Evolutionary conservation across 2,113 vertebrate genomes (phyloP).

Genomic region (Panurus biarmicus): DNA sequence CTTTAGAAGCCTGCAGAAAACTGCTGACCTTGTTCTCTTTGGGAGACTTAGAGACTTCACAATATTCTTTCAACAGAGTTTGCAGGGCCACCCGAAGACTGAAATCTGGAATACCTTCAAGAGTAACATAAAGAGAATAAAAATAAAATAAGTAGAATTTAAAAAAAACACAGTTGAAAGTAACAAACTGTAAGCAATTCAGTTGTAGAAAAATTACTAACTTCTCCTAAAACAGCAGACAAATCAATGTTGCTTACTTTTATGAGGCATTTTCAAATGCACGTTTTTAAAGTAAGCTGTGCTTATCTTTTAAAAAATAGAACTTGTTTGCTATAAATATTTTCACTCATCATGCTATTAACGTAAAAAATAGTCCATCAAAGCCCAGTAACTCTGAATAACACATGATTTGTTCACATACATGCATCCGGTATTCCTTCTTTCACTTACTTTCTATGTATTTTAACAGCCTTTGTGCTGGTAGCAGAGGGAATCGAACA

Average conservation of each 20-base stretch:
- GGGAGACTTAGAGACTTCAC: conserved; percentile 86
- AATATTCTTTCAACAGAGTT: conserved; percentile 95
- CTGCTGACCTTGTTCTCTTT: conserved; percentile 90
- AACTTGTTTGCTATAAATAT: not conserved
- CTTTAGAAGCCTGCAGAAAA: conserved; percentile 85
- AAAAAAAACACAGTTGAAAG: not conserved
- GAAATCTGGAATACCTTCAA: conserved; percentile 87
- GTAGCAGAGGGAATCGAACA: conserved; percentile 88
- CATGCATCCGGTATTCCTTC: not conserved
- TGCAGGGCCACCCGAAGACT: conserved; percentile 95
- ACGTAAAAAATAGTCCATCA: not conserved
- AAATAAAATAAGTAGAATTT: not conserved
- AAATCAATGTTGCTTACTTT: not conserved
- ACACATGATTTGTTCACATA: not conserved
- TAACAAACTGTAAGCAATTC: not conserved
- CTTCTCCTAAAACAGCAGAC: not conserved
- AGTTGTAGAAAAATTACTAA: not conserved
- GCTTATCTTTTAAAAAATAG: not conserved
- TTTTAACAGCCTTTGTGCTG: conserved; percentile 88
- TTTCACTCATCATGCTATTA: not conserved
- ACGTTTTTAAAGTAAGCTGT: not conserved
- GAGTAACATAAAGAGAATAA: not conserved
- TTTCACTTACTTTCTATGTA: conserved; percentile 87
- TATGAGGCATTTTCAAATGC: not conserved
- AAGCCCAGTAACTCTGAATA: not conserved